Evolutionary conservation across 2,113 vertebrate genomes (phyloP).

Genomic region (Forbesichthys papilliferus): DNA sequence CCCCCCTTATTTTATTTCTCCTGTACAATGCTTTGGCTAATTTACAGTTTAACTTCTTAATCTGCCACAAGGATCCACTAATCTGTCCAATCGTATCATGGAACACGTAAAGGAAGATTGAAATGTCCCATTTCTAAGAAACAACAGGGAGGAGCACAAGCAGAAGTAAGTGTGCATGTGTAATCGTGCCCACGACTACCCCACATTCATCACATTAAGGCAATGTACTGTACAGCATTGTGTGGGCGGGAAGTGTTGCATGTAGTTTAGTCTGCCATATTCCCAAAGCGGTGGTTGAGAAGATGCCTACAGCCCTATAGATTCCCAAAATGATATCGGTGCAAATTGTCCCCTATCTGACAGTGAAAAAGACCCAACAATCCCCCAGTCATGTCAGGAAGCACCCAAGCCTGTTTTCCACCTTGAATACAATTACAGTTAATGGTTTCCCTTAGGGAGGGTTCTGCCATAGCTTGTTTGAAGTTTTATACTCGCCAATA

Average conservation of each 20-base stretch:
- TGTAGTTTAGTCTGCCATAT: neutral
- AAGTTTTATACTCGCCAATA: slow-evolving; percentile 20
- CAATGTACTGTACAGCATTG: neutral
- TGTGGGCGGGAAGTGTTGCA: neutral
- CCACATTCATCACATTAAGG: slow-evolving; percentile 3
- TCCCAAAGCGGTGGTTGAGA: neutral
- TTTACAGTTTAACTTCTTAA: slow-evolving; percentile 44
- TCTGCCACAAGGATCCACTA: slow-evolving; percentile 34
- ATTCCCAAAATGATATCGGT: neutral
- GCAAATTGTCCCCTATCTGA: slow-evolving; percentile 15
- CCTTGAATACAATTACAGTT: slow-evolving; percentile 25
- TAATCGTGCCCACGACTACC: neutral
- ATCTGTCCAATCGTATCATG: slow-evolving; percentile 56
- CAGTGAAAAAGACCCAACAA: neutral
- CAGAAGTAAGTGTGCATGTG: neutral
- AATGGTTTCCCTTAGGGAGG: slow-evolving; percentile 18
- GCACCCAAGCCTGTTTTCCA: neutral
- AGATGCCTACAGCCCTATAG: neutral
- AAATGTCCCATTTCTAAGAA: slow-evolving; percentile 41
- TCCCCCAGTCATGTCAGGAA: slow-evolving; percentile 21
- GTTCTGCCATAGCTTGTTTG: slow-evolving; percentile 6
- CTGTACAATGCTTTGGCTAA: slow-evolving; percentile 11
- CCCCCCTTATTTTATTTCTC: slow-evolving; percentile 6
- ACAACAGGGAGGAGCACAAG: slow-evolving; percentile 24
- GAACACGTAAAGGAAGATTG: slow-evolving; percentile 60